Conservation (phyloP, 2,888 invertebrate genomes). For the Mimachlamys varia region DNA sequence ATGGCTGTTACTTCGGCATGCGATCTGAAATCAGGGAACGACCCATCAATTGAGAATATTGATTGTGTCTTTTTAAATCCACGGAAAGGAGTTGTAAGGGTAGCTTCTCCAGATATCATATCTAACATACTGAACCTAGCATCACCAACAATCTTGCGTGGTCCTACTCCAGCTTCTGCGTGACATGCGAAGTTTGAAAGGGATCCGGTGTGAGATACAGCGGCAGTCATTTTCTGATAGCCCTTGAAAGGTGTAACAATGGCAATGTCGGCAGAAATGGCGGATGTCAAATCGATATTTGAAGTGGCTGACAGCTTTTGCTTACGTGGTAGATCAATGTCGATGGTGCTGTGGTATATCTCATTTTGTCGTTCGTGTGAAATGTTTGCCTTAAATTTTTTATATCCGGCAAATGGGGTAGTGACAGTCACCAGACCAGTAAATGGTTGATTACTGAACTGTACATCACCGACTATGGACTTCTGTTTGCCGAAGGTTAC, state of each 20-base stretch:
- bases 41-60: slow-evolving; percentile 50
- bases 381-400: slow-evolving; percentile 55
- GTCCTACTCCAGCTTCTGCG: slow-evolving; percentile 52
- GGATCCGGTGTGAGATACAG: slow-evolving; percentile 65
- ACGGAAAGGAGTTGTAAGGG: slow-evolving; percentile 53
- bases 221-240: slow-evolving; percentile 55
- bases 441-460: slow-evolving; percentile 56
- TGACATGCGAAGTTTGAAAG: slow-evolving; percentile 63
- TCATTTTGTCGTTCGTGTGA: slow-evolving; percentile 53
- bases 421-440: slow-evolving; percentile 53
- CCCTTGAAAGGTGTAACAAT: slow-evolving; percentile 53
- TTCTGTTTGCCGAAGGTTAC: background rate
- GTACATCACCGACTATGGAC: slow-evolving; percentile 48
- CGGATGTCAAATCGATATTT: background rate
- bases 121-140: slow-evolving; percentile 28
- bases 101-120: slow-evolving; percentile 38
- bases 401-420: slow-evolving; percentile 59
- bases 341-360: slow-evolving; percentile 53
- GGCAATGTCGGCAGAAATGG: background rate
- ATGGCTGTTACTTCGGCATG: slow-evolving; percentile 48
- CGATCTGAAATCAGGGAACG: slow-evolving; percentile 52
- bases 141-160: slow-evolving; percentile 46
- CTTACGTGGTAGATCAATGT: background rate
- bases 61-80: slow-evolving; percentile 50
- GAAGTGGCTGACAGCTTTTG: background rate